Evolutionary conservation across 1,140 invertebrate species (phyloP).

Genomic region (Ostrea denselamellosa): DNA sequence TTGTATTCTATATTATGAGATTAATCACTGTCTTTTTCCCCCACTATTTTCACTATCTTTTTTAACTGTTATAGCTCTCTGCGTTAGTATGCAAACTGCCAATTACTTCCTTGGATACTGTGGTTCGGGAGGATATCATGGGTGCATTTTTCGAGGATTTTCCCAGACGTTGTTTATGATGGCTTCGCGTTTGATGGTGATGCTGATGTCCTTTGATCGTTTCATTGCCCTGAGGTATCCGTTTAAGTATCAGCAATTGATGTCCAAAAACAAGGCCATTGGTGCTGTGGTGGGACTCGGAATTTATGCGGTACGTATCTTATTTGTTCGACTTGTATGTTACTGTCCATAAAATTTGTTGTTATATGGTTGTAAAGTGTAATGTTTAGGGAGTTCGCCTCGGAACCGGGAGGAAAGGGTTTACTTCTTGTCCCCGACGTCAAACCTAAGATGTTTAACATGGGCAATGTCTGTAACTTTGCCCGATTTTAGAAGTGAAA

Average conservation of each 20-base stretch:
- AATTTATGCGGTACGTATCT: not conserved
- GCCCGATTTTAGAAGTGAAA: too few species aligned
- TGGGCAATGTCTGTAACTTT: too few species aligned
- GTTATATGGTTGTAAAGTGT: too few species aligned
- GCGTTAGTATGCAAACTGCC: not conserved
- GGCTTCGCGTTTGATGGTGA: slow-evolving; percentile 7
- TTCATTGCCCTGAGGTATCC: slow-evolving; percentile 22
- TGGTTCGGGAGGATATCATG: slow-evolving; percentile 3
- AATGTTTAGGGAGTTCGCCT: too few species aligned
- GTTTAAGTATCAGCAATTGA: not conserved
- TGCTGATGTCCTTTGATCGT: not conserved
- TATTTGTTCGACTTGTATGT: too few species aligned
- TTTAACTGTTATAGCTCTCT: too few species aligned
- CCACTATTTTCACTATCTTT: not conserved
- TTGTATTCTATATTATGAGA: too few species aligned
- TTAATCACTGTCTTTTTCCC: too few species aligned
- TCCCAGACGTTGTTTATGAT: slow-evolving; percentile 13
- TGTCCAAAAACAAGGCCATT: not conserved
- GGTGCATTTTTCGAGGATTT: not conserved
- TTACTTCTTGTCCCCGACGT: too few species aligned
- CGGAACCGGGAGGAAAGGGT: too few species aligned
- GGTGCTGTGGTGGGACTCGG: not conserved
- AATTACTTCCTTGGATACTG: slow-evolving; percentile 3
- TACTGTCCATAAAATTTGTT: too few species aligned
- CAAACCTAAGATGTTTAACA: too few species aligned